Evolutionary conservation across 2,113 vertebrate genomes (phyloP).

Genomic region (Gallinago jamesoni): DNA sequence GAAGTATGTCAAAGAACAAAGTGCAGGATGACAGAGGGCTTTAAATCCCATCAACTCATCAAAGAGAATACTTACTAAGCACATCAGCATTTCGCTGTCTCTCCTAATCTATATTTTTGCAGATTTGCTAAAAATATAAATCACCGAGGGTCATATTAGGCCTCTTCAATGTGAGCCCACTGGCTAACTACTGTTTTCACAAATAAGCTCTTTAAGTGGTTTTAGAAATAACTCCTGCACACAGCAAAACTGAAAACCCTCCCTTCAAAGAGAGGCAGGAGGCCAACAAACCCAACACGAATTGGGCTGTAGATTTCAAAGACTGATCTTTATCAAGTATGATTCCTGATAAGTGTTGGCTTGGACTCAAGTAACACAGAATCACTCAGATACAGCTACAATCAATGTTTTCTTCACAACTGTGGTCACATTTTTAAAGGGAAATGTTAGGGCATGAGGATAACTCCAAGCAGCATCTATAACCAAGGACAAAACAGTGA

Average conservation of each 20-base stretch:
- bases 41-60: background rate
- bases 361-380: background rate
- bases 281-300: background rate
- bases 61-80: background rate
- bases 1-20: background rate
- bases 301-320: background rate
- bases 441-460: background rate
- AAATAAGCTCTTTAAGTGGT: background rate
- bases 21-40: background rate
- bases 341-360: background rate
- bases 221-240: background rate
- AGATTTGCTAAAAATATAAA: background rate
- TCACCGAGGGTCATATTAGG: background rate
- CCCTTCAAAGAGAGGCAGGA: background rate
- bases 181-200: background rate
- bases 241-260: background rate
- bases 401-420: background rate
- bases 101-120: background rate
- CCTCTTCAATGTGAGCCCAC: background rate
- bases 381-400: background rate
- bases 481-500: background rate
- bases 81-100: background rate
- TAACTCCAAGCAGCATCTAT: background rate
- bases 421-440: background rate
- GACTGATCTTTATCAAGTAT: background rate